phyloP scores from a whole-genome alignment of 2,888 invertebrate genomes.

The Nemoura dubitans region DNA sequence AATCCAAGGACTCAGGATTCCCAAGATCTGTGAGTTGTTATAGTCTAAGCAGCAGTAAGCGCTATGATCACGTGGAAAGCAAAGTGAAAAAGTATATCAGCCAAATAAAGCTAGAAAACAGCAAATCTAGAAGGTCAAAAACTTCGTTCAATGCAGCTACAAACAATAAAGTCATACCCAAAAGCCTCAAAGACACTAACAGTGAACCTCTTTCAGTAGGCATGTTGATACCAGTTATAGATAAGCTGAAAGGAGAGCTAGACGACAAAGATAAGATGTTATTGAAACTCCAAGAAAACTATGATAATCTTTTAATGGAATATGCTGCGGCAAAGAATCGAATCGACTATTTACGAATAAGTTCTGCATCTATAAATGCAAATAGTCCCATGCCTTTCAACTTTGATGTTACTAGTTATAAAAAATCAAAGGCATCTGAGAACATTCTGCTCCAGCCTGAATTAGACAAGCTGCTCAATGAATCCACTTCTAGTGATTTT shows the following conservation, averaged over 20 bases:
- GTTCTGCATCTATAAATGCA: slow-evolving; percentile 3
- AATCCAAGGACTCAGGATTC: slow-evolving; percentile 54
- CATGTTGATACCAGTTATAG: slow-evolving; percentile 37
- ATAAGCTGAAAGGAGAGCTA: slow-evolving; percentile 47
- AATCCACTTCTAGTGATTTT: not conserved
- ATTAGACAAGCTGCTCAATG: slow-evolving; percentile 16
- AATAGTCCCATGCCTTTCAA: slow-evolving; percentile 2
- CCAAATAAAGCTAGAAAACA: slow-evolving; percentile 51
- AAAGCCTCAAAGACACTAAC: not conserved
- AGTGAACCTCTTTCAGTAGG: not conserved
- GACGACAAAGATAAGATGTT: slow-evolving; percentile 50
- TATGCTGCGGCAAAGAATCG: slow-evolving; percentile 51
- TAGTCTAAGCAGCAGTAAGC: slow-evolving; percentile 52
- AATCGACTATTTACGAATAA: slow-evolving; percentile 49
- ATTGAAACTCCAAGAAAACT: slow-evolving; percentile 49
- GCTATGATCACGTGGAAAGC: slow-evolving; percentile 54
- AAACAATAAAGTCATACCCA: not conserved
- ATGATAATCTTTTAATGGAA: slow-evolving; percentile 49
- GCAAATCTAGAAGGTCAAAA: not conserved
- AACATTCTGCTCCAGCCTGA: slow-evolving; percentile 25
- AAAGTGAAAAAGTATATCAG: slow-evolving; percentile 54
- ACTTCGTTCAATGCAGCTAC: not conserved
- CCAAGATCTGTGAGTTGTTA: slow-evolving; percentile 53
- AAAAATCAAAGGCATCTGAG: slow-evolving; percentile 23
- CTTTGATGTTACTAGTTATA: not conserved